phyloP scores from a whole-genome alignment of 2,888 invertebrate species.

The Lasioglossum vierecki region DNA sequence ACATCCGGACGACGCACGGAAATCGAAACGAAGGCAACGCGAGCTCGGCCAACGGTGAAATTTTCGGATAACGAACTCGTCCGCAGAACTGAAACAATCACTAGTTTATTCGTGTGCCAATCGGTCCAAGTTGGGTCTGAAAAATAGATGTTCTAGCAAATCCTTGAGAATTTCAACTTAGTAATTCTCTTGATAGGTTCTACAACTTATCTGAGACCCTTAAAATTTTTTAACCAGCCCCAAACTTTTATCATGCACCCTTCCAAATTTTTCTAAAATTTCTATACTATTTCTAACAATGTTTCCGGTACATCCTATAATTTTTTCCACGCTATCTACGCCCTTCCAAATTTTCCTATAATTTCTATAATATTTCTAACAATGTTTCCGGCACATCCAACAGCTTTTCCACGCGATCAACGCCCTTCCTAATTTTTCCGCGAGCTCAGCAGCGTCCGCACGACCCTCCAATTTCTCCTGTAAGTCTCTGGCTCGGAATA shows the following conservation, averaged over 20 bases:
- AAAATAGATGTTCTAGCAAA: no score
- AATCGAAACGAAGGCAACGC: neutral
- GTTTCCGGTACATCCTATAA: neutral
- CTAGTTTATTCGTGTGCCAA: neutral
- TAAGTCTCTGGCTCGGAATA: neutral
- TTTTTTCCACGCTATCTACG: neutral
- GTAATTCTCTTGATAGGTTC: neutral
- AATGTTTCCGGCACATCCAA: no score
- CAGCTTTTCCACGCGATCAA: no score
- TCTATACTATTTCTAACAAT: neutral
- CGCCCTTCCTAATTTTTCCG: neutral
- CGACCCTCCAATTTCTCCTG: neutral
- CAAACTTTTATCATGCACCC: no score
- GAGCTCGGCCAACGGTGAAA: neutral
- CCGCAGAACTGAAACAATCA: neutral
- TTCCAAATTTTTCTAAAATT: no score
- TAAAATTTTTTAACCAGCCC: no score
- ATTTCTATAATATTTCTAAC: no score
- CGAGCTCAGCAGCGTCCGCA: neutral
- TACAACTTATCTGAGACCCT: neutral
- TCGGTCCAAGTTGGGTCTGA: neutral
- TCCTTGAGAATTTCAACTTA: neutral
- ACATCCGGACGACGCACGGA: conserved; percentile 34
- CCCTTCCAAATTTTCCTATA: neutral
- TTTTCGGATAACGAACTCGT: neutral